These are phyloP conservation scores for Sisyra nigra DNA, from an alignment of 2,888 invertebrate genomes.

Conservation along the genomic window DNA sequence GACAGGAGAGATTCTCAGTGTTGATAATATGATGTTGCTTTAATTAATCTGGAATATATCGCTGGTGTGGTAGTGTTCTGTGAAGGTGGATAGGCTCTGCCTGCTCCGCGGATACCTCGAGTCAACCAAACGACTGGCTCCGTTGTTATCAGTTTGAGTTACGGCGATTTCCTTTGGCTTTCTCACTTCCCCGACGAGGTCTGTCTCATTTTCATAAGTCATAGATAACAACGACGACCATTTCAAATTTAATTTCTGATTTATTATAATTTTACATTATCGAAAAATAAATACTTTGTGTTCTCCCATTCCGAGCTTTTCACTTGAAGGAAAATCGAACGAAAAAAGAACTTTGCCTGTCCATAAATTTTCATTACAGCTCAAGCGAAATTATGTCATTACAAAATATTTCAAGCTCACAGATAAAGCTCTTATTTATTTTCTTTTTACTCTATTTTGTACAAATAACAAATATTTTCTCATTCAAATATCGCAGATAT, in stretches of 20 bases:
- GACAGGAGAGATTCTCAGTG: conserved; percentile 30
- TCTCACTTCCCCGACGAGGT: conserved; percentile 2
- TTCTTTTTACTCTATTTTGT: too few relatives aligned
- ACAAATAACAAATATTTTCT: too few relatives aligned
- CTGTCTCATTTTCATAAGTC: conserved; percentile 5
- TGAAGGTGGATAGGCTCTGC: background rate
- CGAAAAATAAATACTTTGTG: conserved; percentile 1
- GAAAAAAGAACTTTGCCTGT: too few relatives aligned
- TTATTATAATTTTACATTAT: conserved; percentile 5
- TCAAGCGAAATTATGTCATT: too few relatives aligned
- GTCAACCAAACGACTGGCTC: conserved; percentile 10
- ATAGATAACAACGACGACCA: conserved; percentile 4
- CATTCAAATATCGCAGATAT: too few relatives aligned
- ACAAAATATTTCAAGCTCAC: too few relatives aligned
- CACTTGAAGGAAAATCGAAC: too few relatives aligned
- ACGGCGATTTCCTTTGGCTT: conserved; percentile 10
- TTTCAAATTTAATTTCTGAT: conserved; percentile 6
- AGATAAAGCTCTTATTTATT: too few relatives aligned
- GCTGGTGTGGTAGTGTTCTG: conserved; percentile 12
- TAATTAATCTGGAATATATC: conserved; percentile 32
- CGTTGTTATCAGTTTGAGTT: conserved; percentile 14
- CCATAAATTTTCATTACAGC: too few relatives aligned
- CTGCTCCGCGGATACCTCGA: conserved; percentile 4
- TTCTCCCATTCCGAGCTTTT: too few relatives aligned
- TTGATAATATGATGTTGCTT: conserved; percentile 33